phyloP scores from a whole-genome alignment of 2,888 invertebrate species.

The Drosophila fungiperda region DNA sequence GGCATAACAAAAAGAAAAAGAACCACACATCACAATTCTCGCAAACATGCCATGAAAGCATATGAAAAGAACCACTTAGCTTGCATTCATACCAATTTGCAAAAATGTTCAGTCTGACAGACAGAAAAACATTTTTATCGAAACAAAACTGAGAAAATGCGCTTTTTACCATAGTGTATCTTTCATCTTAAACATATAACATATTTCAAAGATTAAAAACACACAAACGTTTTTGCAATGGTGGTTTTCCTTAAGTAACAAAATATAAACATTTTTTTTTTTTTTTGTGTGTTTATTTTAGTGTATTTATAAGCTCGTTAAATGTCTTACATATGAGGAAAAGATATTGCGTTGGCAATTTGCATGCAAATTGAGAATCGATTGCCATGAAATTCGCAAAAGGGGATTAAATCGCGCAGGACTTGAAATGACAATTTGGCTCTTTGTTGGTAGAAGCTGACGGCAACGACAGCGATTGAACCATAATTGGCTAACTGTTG shows the following conservation, averaged over 20 bases:
- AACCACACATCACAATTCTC: neutral
- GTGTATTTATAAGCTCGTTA: neutral
- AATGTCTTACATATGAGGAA: neutral
- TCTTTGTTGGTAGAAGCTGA: neutral
- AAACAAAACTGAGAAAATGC: neutral
- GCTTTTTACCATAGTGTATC: neutral
- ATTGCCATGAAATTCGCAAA: conserved; percentile 40
- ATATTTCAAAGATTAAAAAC: neutral
- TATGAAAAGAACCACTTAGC: conserved; percentile 20
- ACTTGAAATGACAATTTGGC: conserved; percentile 6
- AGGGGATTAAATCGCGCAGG: neutral
- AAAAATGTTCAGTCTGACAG: neutral
- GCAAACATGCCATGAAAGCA: neutral
- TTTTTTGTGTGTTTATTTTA: neutral
- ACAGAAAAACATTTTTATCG: neutral
- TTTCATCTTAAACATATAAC: neutral
- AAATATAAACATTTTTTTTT: neutral
- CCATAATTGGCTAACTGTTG: conserved; percentile 28
- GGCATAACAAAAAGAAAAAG: conserved; percentile 13
- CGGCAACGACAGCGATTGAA: conserved; percentile 30
- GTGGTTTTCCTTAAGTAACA: neutral
- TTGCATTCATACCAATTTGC: conserved; percentile 2
- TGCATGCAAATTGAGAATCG: conserved; percentile 55
- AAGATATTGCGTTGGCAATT: conserved; percentile 10
- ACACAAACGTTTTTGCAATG: neutral